phyloP scores from a whole-genome alignment of 2,113 vertebrate genomes.

The Crotalus horridus region DNA sequence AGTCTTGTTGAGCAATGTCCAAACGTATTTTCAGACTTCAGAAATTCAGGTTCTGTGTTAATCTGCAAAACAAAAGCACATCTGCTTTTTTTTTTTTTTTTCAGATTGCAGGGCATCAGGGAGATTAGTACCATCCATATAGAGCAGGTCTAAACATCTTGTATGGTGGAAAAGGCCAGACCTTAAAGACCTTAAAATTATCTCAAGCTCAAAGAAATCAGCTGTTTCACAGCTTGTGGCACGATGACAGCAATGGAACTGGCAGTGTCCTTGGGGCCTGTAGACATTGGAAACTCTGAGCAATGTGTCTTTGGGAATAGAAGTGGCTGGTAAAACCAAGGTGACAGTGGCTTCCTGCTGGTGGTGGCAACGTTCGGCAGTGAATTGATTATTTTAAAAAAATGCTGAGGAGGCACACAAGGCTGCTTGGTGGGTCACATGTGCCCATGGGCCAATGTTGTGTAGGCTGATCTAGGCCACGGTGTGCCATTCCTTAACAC shows the following conservation, averaged over 20 bases:
- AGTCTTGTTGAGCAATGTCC: not conserved
- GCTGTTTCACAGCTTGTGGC: not conserved
- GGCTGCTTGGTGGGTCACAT: not conserved
- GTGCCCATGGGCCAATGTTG: not conserved
- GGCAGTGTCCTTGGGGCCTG: not conserved
- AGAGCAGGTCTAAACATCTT: not conserved
- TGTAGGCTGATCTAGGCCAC: not conserved
- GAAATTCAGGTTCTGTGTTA: not conserved
- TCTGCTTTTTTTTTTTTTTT: not conserved
- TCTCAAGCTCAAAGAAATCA: not conserved
- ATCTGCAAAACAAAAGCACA: not conserved
- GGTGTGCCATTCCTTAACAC: not conserved
- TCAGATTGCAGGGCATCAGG: not conserved
- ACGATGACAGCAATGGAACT: not conserved
- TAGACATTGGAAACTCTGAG: not conserved
- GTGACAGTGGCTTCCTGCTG: not conserved
- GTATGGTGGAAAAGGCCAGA: not conserved
- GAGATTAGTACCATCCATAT: not conserved
- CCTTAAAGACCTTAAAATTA: not conserved
- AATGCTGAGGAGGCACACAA: not conserved
- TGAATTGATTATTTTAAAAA: not conserved
- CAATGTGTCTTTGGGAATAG: not conserved
- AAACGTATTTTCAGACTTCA: not conserved
- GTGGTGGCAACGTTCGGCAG: not conserved
- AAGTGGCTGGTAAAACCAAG: not conserved